These are phyloP conservation scores for Trachymyrmex cornetzi DNA, from an alignment of 1,140 invertebrate species.

Conservation along the genomic window DNA sequence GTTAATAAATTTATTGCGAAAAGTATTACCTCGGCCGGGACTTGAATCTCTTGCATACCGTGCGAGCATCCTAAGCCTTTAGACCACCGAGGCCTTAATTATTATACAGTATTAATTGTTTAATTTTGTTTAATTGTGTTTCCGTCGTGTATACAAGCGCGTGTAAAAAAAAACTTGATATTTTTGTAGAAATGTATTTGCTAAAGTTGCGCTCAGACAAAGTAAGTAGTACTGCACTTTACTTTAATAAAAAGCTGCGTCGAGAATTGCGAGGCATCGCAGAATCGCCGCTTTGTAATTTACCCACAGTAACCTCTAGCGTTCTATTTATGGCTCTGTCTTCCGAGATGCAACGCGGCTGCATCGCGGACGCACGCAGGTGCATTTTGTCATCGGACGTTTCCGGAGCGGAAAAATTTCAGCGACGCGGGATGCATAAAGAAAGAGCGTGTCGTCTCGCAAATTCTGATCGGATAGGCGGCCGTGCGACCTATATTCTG, in stretches of 20 bases:
- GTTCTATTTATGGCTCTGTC: constrained; percentile 22
- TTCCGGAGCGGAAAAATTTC: constrained; percentile 50
- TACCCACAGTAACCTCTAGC: constrained; percentile 4
- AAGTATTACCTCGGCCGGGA: no score
- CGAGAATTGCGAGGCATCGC: background rate
- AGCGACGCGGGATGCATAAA: constrained; percentile 16
- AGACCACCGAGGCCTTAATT: no score
- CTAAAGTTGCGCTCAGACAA: background rate
- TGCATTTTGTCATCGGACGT: constrained; percentile 47
- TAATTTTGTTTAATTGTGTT: background rate
- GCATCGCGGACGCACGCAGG: constrained; percentile 4
- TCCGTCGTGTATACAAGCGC: no score
- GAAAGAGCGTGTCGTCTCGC: background rate
- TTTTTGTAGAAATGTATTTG: background rate
- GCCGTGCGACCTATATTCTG: constrained; percentile 53
- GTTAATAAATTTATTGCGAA: no score
- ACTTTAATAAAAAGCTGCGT: background rate
- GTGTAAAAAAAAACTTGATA: background rate
- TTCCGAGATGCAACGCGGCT: constrained; percentile 11
- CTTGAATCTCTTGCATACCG: no score
- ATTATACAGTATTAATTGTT: no score
- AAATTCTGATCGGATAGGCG: constrained; percentile 6
- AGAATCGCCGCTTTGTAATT: constrained; percentile 12
- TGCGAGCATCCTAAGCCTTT: no score
- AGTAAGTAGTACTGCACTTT: background rate